A percentile compares a stretch with the other conserved stretches of the same genome.
Evolutionary conservation across 2,888 invertebrate genomes (phyloP).

Genomic region (Drosophila mulleri): DNA sequence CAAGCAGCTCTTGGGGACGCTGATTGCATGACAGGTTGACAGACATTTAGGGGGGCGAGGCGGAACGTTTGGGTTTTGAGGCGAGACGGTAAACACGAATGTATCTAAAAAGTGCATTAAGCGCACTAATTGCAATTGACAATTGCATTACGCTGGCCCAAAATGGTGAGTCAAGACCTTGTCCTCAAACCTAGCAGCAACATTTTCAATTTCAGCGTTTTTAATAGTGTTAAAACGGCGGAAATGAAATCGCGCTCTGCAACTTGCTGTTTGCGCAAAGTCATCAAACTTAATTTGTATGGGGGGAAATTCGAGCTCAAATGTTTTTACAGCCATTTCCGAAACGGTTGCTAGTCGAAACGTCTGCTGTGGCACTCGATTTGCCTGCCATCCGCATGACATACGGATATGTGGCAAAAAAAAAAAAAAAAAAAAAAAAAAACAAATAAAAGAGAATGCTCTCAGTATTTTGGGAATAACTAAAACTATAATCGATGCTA

Average conservation of each 20-base stretch:
- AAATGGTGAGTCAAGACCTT: slow-evolving; percentile 17
- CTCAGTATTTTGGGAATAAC: background rate
- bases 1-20: slow-evolving; percentile 9
- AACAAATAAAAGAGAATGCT: background rate
- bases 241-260: slow-evolving; percentile 69
- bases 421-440: background rate
- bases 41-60: slow-evolving; percentile 24
- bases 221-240: slow-evolving; percentile 73
- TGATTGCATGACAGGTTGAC: slow-evolving; percentile 37
- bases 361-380: slow-evolving; percentile 31
- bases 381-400: slow-evolving; percentile 26
- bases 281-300: slow-evolving; percentile 73
- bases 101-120: slow-evolving; percentile 64
- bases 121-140: slow-evolving; percentile 71
- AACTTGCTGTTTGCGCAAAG: slow-evolving; percentile 64
- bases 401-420: slow-evolving; percentile 14
- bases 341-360: slow-evolving; percentile 38
- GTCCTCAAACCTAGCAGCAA: slow-evolving; percentile 13
- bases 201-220: slow-evolving; percentile 72
- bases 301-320: slow-evolving; percentile 62
- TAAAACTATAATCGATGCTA: background rate
- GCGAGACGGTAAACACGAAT: slow-evolving; percentile 11
- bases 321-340: slow-evolving; percentile 75
- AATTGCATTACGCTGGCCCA: slow-evolving; percentile 52
- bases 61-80: background rate